Conservation (phyloP, 2,888 invertebrate genomes). For the Cepaea hortensis region DNA sequence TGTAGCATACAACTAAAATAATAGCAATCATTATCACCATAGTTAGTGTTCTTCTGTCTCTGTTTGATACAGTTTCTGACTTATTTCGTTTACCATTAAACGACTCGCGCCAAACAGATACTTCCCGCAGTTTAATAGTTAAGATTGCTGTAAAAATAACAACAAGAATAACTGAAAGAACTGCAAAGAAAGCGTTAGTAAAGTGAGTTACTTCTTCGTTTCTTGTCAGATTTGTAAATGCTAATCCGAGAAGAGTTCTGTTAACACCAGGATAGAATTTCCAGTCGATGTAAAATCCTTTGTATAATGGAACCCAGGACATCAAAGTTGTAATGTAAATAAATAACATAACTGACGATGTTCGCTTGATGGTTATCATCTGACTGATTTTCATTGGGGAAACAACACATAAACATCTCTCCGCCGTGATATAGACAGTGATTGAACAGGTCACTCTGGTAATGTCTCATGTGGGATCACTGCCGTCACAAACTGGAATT, state of each 20-base stretch:
- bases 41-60: not conserved
- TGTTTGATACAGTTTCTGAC: not conserved
- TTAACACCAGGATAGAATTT: not conserved
- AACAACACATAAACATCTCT: constrained; percentile 24
- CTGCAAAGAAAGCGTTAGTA: not conserved
- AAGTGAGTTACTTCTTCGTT: too few species aligned
- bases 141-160: not conserved
- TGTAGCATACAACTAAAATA: not conserved
- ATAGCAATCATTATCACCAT: not conserved
- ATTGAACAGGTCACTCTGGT: not conserved
- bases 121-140: not conserved
- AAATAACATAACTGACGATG: not conserved
- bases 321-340: not conserved
- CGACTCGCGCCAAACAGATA: not conserved
- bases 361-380: constrained; percentile 15
- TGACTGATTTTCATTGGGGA: constrained; percentile 20
- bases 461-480: not conserved
- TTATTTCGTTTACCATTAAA: not conserved
- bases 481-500: not conserved
- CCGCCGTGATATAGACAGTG: constrained; percentile 26
- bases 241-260: not conserved
- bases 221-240: not conserved
- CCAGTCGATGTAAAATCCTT: not conserved
- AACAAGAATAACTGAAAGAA: not conserved
- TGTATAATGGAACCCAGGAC: not conserved